Base-by-base conservation (phyloP, 2,888 invertebrate species). In the Rhagium mordax region DNA sequence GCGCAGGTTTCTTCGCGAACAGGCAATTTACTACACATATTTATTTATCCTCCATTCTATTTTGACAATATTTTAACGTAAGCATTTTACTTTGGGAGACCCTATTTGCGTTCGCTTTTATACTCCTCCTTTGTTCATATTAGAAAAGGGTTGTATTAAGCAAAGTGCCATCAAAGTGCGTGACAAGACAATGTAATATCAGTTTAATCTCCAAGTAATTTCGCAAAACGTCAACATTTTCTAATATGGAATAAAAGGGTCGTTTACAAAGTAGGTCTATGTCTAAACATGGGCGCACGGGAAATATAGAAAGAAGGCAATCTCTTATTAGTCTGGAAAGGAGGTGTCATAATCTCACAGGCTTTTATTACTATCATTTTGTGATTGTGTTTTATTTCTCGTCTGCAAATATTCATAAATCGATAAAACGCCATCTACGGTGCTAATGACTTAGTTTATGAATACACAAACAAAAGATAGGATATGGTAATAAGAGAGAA, bases 121-220 rank as follows among this genome's bases (percentile, higher is more conserved):
- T 27, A 10, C 49, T 21, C 16, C 27, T 21, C 8, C 27, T 61
- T 61, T 61, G 61, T 47, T 7, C 15, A 15, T 13, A 49, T 48
- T 55, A 66, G n/a, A 55, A 53, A 55, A 55, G 55, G 53, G 66
- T 53, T 13, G 10, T 55, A 55, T 53, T 66, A 66, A 66, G 41
- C 53, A 41, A 66, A 66, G 33, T 29, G 47, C 21, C 33, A 66
- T 47, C 55, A 55, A 41, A 24, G 55, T 55, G 55, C 20, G 66
- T 41, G 66, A 66, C 66, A 55, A 47, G 29, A 27, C 65, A 66
- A 66, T 29, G 48, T 41, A 66, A 66, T 33, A 66, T 66, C 53
- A 15, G 65, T 66, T 53, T 66, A 66, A 33, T 53, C 53, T 66
- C 27, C 27, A 16, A 49, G 53, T 29, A 18, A 18, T n/a, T 49